Base-by-base conservation (phyloP, 2,797 vertebrate species). In the Peromyscus melanophrys region DNA sequence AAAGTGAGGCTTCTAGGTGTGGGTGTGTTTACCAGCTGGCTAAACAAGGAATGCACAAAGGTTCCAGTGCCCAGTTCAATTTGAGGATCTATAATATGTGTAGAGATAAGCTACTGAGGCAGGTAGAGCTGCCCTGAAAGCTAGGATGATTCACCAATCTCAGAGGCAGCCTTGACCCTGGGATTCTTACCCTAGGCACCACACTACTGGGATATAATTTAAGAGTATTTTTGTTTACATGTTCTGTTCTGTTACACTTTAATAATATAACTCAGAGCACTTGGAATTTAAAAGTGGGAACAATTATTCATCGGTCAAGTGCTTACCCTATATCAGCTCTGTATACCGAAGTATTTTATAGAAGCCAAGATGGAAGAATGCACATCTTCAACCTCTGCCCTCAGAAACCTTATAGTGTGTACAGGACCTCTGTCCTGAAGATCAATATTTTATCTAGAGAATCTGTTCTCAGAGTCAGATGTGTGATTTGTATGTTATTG, bases 201-300 rank as follows among this genome's bases (percentile, higher is more conserved):
- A 89, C 13, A 25, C n/a, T 29, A 34, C 43, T 61, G n/a, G 25
- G n/a, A 80, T 43, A 61, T 25, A 80, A 11, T 71, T 92, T 87
- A 90, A 86, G 27, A 71, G 17, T 67, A 49, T 61, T 78, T 29
- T 71, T 11, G 37, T 94, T 92, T 90, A 71, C 49, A 34, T 67
- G 6, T 2, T 80, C 8, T 89, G 34, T 14, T 69, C 23, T 77
- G 1, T 76, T 82, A 46, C 37, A 77, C 6, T 57, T 91, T 31
- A 55, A 61, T 87, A 87, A 61, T 40, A 14, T 80, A 87, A 80
- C 23, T 95, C 46, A 96, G n/a, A 83, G 84, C 43, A 69, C 23
- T 63, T 75, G 40, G 67, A 83, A 76, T 67, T 89, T 95, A 25
- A 75, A 83, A 80, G 55, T 93, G 43, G 73, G 1, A 34, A 9